Conservation (phyloP, 2,888 invertebrate species). For the Elmis aenea region DNA sequence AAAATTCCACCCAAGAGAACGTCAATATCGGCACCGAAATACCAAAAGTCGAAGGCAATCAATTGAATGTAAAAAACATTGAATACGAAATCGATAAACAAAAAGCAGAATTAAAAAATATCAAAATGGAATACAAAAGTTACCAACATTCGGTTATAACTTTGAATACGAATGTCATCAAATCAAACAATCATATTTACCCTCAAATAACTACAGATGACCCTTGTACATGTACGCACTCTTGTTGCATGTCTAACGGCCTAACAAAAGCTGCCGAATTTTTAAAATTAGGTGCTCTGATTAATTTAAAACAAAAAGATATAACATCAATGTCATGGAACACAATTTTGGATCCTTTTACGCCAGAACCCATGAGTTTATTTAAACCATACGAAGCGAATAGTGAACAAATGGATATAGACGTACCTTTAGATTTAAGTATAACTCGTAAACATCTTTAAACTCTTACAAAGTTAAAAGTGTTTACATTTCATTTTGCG, state of each 20-base stretch:
- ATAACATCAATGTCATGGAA: conserved; percentile 20
- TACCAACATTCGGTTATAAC: too few relatives aligned
- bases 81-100: too few relatives aligned
- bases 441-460: conserved; percentile 47
- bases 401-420: conserved; percentile 42
- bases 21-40: too few relatives aligned
- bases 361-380: conserved; percentile 12
- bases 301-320: conserved; percentile 24
- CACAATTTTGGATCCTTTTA: conserved; percentile 20
- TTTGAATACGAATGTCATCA: conserved; percentile 4
- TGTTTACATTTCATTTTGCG: conserved; percentile 27
- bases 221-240: conserved; percentile 28
- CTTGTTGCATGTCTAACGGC: conserved; percentile 25
- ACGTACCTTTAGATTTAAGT: conserved; percentile 60
- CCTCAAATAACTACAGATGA: conserved; percentile 1
- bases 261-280: conserved; percentile 26
- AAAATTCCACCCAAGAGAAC: conserved; percentile 21
- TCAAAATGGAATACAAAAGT: too few relatives aligned
- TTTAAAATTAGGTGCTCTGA: conserved; percentile 31
- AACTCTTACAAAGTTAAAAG: conserved; percentile 23
- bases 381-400: conserved; percentile 17
- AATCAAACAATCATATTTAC: conserved; percentile 10
- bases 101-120: too few relatives aligned
- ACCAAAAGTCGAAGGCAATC: conserved; percentile 5
- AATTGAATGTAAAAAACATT: conserved; percentile 2